A percentile compares a stretch with the other conserved stretches of the same genome.
These are phyloP conservation scores for Macrosiphum euphorbiae DNA, from an alignment of 2,888 invertebrate genomes.

Conservation along the genomic window DNA sequence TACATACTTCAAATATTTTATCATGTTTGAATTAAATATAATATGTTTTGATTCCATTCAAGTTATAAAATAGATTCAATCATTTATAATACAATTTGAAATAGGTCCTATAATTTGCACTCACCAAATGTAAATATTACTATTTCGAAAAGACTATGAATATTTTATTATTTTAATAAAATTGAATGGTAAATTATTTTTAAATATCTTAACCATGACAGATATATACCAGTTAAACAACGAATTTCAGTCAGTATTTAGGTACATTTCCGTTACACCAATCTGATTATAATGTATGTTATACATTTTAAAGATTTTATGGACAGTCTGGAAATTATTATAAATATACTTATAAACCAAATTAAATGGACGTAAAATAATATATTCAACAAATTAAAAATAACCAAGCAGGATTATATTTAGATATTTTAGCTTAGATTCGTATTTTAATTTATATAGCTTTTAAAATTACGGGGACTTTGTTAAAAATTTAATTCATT, in stretches of 20 bases:
- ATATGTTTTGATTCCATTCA: neutral
- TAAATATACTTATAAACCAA: neutral
- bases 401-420: neutral
- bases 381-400: neutral
- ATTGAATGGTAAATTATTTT: neutral
- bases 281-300: neutral
- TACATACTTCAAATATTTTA: neutral
- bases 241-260: neutral
- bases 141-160: neutral
- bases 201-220: neutral
- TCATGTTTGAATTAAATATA: too few relatives aligned
- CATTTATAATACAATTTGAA: neutral
- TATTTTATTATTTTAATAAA: neutral
- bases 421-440: neutral
- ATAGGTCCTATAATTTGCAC: neutral
- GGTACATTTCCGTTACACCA: neutral
- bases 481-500: neutral
- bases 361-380: neutral
- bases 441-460: neutral
- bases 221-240: neutral
- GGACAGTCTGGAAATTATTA: neutral
- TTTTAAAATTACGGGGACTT: neutral
- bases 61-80: neutral
- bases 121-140: neutral
- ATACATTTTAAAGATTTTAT: neutral